These are phyloP conservation scores for Thamnophis sirtalis DNA, from an alignment of 2,113 vertebrate species.

Conservation along the genomic window DNA sequence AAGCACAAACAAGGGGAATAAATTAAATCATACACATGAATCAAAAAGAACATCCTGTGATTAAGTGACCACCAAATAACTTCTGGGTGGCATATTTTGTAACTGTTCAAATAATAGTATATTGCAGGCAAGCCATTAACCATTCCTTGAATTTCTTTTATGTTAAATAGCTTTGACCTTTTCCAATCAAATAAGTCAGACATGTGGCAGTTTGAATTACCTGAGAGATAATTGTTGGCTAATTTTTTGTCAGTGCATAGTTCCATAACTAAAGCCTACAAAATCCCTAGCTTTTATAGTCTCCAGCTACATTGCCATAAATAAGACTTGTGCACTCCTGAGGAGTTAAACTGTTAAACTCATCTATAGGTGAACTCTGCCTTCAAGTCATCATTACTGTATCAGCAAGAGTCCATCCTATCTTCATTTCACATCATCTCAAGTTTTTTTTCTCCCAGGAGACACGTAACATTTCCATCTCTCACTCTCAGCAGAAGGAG, in stretches of 20 bases:
- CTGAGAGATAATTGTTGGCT: conserved; percentile 44
- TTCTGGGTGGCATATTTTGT: conserved; percentile 20
- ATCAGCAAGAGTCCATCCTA: conserved; percentile 16
- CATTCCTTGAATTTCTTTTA: not conserved
- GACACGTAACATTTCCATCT: conserved; percentile 35
- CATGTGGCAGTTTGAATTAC: conserved; percentile 30
- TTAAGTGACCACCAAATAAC: conserved; percentile 34
- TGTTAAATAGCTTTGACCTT: conserved; percentile 27
- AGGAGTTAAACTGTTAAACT: conserved; percentile 58
- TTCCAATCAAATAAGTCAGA: conserved; percentile 29
- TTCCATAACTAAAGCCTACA: conserved; percentile 29
- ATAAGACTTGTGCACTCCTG: conserved; percentile 9
- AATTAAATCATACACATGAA: not conserved
- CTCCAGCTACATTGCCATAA: conserved; percentile 52
- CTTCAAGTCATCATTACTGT: conserved; percentile 38
- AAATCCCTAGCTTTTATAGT: conserved; percentile 35
- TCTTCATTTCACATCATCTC: conserved; percentile 45
- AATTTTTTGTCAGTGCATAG: conserved; percentile 30
- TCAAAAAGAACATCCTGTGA: conserved; percentile 21
- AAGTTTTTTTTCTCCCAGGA: conserved; percentile 25
- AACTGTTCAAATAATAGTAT: not conserved
- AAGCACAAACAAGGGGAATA: not conserved
- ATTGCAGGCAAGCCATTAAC: not conserved
- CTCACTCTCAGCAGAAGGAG: conserved; percentile 30
- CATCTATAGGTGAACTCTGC: conserved; percentile 31